A percentile compares a stretch with the other conserved stretches of the same genome.
Evolutionary conservation across 2,113 vertebrate species (phyloP).

Genomic region (Proteles cristata): DNA sequence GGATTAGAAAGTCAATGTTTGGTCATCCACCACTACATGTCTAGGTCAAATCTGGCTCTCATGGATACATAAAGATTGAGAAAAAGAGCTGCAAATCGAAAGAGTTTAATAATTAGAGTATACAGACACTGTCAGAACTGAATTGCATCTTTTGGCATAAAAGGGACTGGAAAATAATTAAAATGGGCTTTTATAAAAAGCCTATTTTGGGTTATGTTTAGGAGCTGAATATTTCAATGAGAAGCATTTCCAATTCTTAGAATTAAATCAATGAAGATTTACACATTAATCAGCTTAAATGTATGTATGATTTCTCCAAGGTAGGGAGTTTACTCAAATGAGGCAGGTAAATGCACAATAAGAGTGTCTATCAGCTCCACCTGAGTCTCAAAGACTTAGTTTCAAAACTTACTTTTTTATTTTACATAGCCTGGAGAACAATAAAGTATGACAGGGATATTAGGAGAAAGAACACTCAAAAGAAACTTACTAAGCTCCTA

Average conservation of each 20-base stretch:
- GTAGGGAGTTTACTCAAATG: not conserved
- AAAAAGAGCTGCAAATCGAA: slow-evolving; percentile 34
- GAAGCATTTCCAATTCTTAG: slow-evolving; percentile 34
- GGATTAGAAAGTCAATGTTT: not conserved
- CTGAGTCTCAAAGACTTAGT: not conserved
- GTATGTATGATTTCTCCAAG: not conserved
- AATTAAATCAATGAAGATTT: slow-evolving; percentile 44
- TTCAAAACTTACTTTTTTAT: not conserved
- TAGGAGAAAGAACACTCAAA: not conserved
- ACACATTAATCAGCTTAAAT: not conserved
- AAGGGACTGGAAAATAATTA: slow-evolving; percentile 40
- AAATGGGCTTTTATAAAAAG: slow-evolving; percentile 1
- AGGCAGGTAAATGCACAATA: slow-evolving; percentile 24
- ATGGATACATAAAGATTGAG: slow-evolving; percentile 36
- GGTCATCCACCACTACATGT: not conserved
- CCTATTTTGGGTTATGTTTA: not conserved
- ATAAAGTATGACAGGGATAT: not conserved
- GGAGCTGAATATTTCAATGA: not conserved
- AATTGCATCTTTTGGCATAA: slow-evolving; percentile 32
- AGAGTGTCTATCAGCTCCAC: not conserved
- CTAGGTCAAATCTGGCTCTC: slow-evolving; percentile 39
- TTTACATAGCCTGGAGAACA: not conserved
- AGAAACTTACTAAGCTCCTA: not conserved
- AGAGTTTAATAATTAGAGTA: slow-evolving; percentile 50
- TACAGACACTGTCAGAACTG: slow-evolving; percentile 17